Evolutionary conservation across 2,797 vertebrate genomes (phyloP), one percentile per base, ranked within the genome.

Genomic region (Falco peregrinus): DNA sequence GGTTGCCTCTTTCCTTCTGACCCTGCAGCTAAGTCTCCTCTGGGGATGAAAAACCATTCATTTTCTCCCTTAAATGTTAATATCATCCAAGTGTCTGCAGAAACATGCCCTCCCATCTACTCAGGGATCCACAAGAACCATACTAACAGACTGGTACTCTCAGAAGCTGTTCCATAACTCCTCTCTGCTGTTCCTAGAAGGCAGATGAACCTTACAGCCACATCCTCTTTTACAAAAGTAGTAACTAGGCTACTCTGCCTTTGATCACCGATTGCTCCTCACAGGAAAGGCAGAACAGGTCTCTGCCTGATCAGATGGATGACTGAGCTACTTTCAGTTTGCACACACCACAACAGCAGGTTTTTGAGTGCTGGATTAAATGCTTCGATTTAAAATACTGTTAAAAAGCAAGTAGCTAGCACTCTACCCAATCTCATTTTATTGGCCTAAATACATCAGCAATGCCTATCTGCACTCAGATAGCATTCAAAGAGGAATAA

Each of bases 271-370:
- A 57, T 35, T 2, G 1, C 5, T 79, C 24, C 37, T 73, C 3
- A 3, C 1, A 75, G 8, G 16, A n/a, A 65, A 45, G 16, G 6
- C 10, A 47, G 26, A 67, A 31, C 7, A 25, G 39, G 33, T 59
- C 51, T 78, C 56, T 48, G n/a, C 25, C 33, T 6, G 17, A 22
- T n/a, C 82, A 85, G 47, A 26, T 5, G 50, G 16, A 88, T 88
- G 95, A 93, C 91, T n/a, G 69, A 95, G 92, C 87, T 95, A 80
- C 87, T 95, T 95, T 88, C 94, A 92, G 65, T 93, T 85, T 81
- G 68, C 37, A 39, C 14, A 39, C 33, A 73, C 31, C 26, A 28
- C 13, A 31, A 26, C 0, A 64, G 39, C 26, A 75, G 25, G 39
- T 21, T 74, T 6, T 53, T n/a, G 29, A 12, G 1, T 41, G 35